Conservation (phyloP, 2,888 invertebrate genomes). For the Panzeria rudis region DNA sequence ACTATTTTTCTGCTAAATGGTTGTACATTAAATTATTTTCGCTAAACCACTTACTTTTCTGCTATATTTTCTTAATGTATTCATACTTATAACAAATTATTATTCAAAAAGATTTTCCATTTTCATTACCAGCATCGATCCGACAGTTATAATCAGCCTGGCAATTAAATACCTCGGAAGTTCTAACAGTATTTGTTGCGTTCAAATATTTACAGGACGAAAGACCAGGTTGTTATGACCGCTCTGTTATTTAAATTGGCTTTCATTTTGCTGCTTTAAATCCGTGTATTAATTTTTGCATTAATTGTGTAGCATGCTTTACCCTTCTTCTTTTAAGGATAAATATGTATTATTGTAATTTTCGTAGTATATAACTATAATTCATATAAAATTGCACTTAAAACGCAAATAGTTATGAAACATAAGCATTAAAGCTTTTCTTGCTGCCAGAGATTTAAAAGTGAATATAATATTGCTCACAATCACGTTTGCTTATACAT, state of each 20-base stretch:
- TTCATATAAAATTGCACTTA: constrained; percentile 35
- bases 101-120: constrained; percentile 34
- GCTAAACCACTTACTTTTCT: not conserved
- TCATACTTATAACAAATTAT: constrained; percentile 8
- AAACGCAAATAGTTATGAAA: not conserved
- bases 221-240: constrained; percentile 23
- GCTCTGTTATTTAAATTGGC: not conserved
- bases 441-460: not conserved
- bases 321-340: constrained; percentile 26
- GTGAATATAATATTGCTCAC: not conserved
- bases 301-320: constrained; percentile 26
- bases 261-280: constrained; percentile 13
- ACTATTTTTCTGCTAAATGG: no score
- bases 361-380: constrained; percentile 58
- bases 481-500: not conserved
- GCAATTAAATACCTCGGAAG: constrained; percentile 8
- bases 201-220: constrained; percentile 2
- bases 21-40: no score
- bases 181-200: not conserved
- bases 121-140: constrained; percentile 13
- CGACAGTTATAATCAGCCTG: not conserved
- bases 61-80: not conserved
- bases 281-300: constrained; percentile 20
- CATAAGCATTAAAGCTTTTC: not conserved
- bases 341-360: constrained; percentile 57